Conservation (phyloP, 1,140 invertebrate species). For the Drosophila aff. region DNA sequence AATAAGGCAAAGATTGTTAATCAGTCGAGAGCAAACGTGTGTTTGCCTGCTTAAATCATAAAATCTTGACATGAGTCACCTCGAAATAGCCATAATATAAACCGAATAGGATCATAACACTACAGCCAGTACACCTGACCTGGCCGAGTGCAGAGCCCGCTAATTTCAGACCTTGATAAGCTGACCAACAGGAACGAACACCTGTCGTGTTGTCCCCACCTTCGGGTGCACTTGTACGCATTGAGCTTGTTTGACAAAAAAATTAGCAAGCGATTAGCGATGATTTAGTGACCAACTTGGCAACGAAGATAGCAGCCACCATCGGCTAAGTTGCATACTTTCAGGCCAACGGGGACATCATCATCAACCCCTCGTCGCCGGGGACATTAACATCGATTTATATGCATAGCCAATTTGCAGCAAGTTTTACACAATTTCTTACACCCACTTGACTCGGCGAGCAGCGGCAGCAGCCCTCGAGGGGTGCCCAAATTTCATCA, state of each 20-base stretch:
- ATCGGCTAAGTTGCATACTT: slow-evolving; percentile 52
- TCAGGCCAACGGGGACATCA: slow-evolving; percentile 18
- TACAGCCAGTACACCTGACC: slow-evolving; percentile 21
- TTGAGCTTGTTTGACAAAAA: slow-evolving; percentile 9
- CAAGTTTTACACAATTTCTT: slow-evolving; percentile 85
- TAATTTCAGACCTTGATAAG: slow-evolving; percentile 21
- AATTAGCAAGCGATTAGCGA: slow-evolving; percentile 59
- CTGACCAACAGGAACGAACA: slow-evolving; percentile 23
- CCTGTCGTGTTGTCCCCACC: slow-evolving; percentile 40
- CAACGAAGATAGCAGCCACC: slow-evolving; percentile 3
- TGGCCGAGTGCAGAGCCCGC: not conserved
- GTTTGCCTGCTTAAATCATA: too few relatives aligned
- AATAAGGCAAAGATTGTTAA: not conserved
- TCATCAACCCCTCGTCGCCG: slow-evolving; percentile 11
- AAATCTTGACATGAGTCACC: slow-evolving; percentile 6
- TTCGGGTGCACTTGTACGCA: slow-evolving; percentile 24
- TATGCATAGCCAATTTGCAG: slow-evolving; percentile 85
- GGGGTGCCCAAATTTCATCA: slow-evolving; percentile 79
- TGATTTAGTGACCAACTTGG: slow-evolving; percentile 31
- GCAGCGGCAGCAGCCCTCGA: slow-evolving; percentile 37
- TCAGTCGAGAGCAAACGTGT: not conserved
- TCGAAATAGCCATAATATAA: not conserved
- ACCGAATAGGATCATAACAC: not conserved
- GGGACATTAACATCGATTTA: slow-evolving; percentile 84
- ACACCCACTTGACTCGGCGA: slow-evolving; percentile 81